Evolutionary conservation across 1,140 invertebrate species (phyloP), one percentile per base, ranked within the genome.

Genomic region (Diuraphis noxia): DNA sequence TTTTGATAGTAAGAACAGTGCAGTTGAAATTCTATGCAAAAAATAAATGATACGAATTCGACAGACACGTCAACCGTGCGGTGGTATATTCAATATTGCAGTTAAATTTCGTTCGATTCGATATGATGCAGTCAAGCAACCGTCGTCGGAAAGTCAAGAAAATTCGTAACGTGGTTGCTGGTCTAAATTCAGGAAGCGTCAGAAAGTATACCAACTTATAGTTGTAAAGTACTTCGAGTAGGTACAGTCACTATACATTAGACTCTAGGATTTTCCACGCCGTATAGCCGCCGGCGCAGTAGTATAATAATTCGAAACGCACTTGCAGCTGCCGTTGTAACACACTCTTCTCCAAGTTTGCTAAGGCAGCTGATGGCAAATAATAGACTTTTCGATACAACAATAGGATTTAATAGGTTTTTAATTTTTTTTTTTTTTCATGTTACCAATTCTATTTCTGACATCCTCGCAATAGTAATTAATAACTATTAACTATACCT

Each of bases 391-490:
- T 84, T 84, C 81, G 41, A 30, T 84, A 30, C 13, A 84, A 84
- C 82, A 84, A 84, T 43, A 84, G 82, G 82, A 84, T 84, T 84
- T 84, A 84, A 84, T 84, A 40, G 40, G 25, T 43, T 41, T 84
- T 81, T 81, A 40, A 38, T 23, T 81, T 38, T 81, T 81, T 81
- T 41, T 82, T 25, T n/a, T 43, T 43, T 84, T 84, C 7, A 30
- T 84, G 30, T n/a, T 17, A n/a, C 40, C 30, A 43, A 43, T 84
- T 84, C 30, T 43, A 84, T 5, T 19, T 84, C 13, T 84, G 3
- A 82, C 79, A 9, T 40, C 19, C 79, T 81, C 56, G 56, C 56
- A 63, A n/a, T 63, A 63, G 30, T 63, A 63, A n/a, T n/a, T n/a
- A n/a, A n/a, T n/a, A n/a, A n/a, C n/a, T n/a, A n/a, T n/a, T n/a